Evolutionary conservation across 1,140 invertebrate species (phyloP).

Genomic region (Atta colombica): DNA sequence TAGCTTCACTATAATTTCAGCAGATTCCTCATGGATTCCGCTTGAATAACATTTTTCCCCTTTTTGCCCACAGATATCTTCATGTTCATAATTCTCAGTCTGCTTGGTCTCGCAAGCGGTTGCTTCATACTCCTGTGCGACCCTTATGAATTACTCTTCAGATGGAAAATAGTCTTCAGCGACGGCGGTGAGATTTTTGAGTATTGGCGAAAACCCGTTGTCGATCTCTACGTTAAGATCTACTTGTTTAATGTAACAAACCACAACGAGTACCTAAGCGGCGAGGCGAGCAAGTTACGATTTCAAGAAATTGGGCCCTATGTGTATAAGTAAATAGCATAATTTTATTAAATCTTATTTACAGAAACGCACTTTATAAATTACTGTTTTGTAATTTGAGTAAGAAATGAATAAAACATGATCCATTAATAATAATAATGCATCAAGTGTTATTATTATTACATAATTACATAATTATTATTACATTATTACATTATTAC

Average conservation of each 20-base stretch:
- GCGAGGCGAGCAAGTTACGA: conserved; percentile 90
- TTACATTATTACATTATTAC: not conserved
- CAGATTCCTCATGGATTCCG: not conserved
- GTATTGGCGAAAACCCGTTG: conserved; percentile 94
- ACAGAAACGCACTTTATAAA: not conserved
- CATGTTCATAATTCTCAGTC: conserved; percentile 89
- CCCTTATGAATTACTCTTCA: conserved; percentile 91
- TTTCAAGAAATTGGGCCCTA: conserved; percentile 95
- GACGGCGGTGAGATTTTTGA: conserved; percentile 94
- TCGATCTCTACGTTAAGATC: conserved; percentile 94
- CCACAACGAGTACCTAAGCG: conserved; percentile 91
- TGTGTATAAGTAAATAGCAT: conserved; percentile 92
- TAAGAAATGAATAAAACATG: not conserved
- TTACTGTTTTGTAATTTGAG: not conserved
- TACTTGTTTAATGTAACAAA: conserved; percentile 97
- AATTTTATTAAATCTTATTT: not conserved
- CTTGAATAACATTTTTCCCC: not conserved
- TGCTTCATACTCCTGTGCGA: conserved; percentile 88
- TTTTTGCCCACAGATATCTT: conserved; percentile 88
- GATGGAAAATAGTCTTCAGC: conserved; percentile 91
- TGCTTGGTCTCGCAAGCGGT: conserved; percentile 88
- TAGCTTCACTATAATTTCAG: conserved; percentile 15
- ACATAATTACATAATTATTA: not conserved
- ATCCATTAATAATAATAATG: not conserved
- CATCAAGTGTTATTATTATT: not conserved